phyloP scores from a whole-genome alignment of 1,140 invertebrate genomes.

The Aethina tumida region DNA sequence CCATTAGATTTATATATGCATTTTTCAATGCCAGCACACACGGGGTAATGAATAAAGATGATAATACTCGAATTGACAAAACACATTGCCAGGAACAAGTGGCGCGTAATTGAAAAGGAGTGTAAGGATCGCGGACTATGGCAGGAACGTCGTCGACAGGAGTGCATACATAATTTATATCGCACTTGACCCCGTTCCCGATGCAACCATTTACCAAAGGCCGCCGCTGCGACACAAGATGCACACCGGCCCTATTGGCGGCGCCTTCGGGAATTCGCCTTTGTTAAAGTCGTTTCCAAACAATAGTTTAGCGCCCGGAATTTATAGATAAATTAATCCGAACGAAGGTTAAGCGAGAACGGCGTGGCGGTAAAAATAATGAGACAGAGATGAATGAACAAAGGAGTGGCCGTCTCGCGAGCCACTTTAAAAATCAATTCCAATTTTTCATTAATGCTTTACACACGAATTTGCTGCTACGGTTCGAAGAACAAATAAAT shows the following conservation, averaged over 20 bases:
- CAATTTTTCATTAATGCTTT: no score
- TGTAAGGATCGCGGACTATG: not conserved
- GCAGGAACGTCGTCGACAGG: not conserved
- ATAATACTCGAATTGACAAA: slow-evolving; percentile 15
- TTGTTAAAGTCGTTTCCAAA: not conserved
- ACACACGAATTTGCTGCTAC: no score
- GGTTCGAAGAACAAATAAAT: no score
- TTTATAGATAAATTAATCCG: no score
- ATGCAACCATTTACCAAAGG: slow-evolving; percentile 1
- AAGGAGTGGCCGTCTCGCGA: no score
- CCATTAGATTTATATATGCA: no score
- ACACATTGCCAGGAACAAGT: slow-evolving; percentile 11
- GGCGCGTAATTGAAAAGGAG: slow-evolving; percentile 6
- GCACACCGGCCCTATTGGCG: not conserved
- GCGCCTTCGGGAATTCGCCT: slow-evolving; percentile 3
- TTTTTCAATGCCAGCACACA: no score
- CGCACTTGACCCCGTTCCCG: not conserved
- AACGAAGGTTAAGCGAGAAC: no score
- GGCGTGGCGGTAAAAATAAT: no score
- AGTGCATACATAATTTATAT: slow-evolving; percentile 1
- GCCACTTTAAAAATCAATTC: no score
- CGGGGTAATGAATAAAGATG: slow-evolving; percentile 15
- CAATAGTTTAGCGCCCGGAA: slow-evolving; percentile 1
- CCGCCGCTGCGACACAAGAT: not conserved
- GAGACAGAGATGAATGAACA: no score